These are phyloP conservation scores for Drosophila gaucha DNA, from an alignment of 2,888 invertebrate species.

Conservation along the genomic window DNA sequence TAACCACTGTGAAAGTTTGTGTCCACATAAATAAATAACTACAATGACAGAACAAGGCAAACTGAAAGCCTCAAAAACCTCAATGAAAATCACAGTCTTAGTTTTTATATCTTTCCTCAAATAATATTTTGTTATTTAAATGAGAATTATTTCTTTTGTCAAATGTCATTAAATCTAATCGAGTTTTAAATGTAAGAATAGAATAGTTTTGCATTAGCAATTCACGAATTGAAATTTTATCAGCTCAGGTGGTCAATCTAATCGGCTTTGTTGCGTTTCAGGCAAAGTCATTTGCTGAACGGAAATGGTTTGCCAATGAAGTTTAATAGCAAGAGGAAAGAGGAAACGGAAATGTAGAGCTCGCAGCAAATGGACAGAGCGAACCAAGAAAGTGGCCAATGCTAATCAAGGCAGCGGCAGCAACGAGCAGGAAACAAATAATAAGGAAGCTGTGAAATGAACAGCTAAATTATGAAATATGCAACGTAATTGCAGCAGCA, in stretches of 20 bases:
- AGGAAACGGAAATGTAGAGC: constrained; percentile 20
- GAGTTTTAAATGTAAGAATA: too few species aligned
- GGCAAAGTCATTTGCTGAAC: constrained; percentile 8
- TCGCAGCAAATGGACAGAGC: constrained; percentile 12
- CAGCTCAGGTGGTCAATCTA: neutral
- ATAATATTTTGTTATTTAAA: neutral
- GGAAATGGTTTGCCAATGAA: constrained; percentile 36
- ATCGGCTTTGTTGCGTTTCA: constrained; percentile 5
- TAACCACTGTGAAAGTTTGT: neutral
- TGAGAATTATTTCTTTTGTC: neutral
- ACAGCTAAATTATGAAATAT: constrained; percentile 21
- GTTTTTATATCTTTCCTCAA: neutral
- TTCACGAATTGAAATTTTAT: constrained; percentile 1
- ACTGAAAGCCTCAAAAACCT: neutral
- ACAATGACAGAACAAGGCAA: neutral
- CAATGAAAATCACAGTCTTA: neutral
- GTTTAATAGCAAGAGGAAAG: constrained; percentile 14
- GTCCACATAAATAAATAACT: neutral
- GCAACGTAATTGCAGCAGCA: constrained; percentile 13
- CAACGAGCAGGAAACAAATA: constrained; percentile 21
- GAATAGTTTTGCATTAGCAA: constrained; percentile 2
- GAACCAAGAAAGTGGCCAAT: constrained; percentile 1
- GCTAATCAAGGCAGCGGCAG: constrained; percentile 18
- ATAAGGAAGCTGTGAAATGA: constrained; percentile 12
- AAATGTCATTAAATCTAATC: constrained; percentile 1